A percentile compares a stretch with the other conserved stretches of the same genome.
phyloP scores from a whole-genome alignment of 2,113 vertebrate species.

The Pseudopodoces humilis region DNA sequence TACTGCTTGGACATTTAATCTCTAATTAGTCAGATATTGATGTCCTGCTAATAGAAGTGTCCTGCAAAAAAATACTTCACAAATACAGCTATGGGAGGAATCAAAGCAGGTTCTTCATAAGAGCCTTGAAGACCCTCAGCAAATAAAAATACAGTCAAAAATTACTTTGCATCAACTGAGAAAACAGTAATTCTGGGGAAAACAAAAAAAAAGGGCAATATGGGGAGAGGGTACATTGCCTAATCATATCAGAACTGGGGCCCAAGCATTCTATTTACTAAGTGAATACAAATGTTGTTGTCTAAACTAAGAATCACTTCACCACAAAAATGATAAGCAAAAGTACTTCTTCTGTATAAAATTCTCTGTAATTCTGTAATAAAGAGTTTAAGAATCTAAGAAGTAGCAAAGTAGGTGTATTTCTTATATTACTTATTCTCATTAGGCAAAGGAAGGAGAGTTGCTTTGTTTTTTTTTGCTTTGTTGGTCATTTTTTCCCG shows the following conservation, averaged over 20 bases:
- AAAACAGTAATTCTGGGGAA: background rate
- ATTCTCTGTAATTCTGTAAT: background rate
- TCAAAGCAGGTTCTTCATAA: background rate
- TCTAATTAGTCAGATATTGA: constrained; percentile 55
- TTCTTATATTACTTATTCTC: background rate
- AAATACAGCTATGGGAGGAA: background rate
- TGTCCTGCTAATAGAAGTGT: background rate
- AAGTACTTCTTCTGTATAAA: constrained; percentile 2
- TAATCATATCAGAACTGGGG: background rate
- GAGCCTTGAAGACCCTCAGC: background rate
- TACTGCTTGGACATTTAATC: constrained; percentile 31
- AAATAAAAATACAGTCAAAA: background rate
- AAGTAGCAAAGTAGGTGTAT: background rate
- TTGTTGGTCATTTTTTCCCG: background rate
- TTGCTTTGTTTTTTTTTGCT: background rate
- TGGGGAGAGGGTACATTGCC: background rate
- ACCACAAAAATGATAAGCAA: background rate
- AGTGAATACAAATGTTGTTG: background rate
- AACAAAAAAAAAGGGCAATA: background rate
- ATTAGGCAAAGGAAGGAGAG: background rate
- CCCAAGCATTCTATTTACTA: background rate
- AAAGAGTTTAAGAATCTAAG: background rate
- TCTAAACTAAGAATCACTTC: background rate
- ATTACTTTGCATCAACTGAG: background rate
- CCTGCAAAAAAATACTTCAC: background rate